Base-by-base conservation (phyloP, 1,140 invertebrate genomes). In the Heliothis subflexa region DNA sequence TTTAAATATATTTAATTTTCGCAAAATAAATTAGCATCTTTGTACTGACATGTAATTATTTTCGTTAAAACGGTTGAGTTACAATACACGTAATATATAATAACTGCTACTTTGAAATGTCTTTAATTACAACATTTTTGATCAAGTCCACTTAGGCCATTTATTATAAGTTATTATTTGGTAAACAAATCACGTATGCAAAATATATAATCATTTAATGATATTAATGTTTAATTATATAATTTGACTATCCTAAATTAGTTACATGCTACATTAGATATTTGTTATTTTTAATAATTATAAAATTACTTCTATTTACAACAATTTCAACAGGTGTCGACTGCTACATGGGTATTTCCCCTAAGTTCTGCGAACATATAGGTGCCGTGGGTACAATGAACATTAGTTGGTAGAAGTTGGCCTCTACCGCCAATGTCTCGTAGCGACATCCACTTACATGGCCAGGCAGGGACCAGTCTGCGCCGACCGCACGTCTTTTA, bases 291-390 rank as follows among this genome's bases (percentile, higher is more conserved):
- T 83, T 78, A 83, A 52, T 79, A 62, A 79, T 79, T 82, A 81
- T 78, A 85, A 85, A 82, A 83, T 75, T 76, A 80, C 40, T 70
- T 64, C 72, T 85, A 85, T 85, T 45, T 85, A 85, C 73, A 85
- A 74, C 33, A 77, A 52, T 78, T 57, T 76, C 28, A 75, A 78
- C 64, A 76, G 21, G 45, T 73, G 21, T 64, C 77, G 57, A 61
- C 77, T 66, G 25, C 52, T 61, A 33, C 33, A 7, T 33, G 10
- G 40, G 40, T 21, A 68, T 64, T 66, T 78, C 25, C 21, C 45
- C 25, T 25, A 5, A 5, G 66, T 59, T 52, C 40, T 57, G 16
- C n/a, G 50, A 54, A 11, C 55, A 25, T 25, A 21, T 55, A 55
- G 54, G 54, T 55, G 16, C 55, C 21, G 45, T 50, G 64, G 18